phyloP scores from a whole-genome alignment of 23 tunicate genomes.

The Diplosoma virens region DNA sequence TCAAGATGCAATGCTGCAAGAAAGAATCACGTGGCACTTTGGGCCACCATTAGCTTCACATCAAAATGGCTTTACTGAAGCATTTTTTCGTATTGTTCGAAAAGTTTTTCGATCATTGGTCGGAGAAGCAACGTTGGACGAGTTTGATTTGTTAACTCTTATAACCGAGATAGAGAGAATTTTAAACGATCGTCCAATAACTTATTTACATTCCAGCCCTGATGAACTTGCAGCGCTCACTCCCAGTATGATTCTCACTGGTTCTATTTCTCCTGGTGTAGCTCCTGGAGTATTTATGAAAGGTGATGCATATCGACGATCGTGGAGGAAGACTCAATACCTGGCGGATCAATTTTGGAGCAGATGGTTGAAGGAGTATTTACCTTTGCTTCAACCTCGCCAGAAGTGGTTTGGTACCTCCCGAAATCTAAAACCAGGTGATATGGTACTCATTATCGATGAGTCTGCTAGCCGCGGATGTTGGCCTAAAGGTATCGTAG shows the following conservation, averaged over 20 bases:
- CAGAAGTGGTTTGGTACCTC: constrained; percentile 22
- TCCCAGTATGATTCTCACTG: constrained; percentile 18
- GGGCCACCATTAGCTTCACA: too few relatives aligned
- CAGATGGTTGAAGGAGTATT: constrained; percentile 10
- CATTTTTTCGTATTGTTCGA: constrained; percentile 27
- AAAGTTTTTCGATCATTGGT: constrained; percentile 7
- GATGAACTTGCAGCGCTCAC: not conserved
- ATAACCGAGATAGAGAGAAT: not conserved
- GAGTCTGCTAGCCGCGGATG: constrained; percentile 10
- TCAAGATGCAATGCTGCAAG: too few relatives aligned
- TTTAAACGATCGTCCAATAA: constrained; percentile 4
- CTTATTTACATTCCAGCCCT: constrained; percentile 13
- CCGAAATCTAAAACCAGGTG: constrained; percentile 26
- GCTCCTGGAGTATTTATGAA: constrained; percentile 27
- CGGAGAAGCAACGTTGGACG: not conserved
- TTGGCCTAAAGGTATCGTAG: constrained; percentile 41
- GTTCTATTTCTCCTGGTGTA: constrained; percentile 6
- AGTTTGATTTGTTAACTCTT: not conserved
- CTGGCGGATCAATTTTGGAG: constrained; percentile 9
- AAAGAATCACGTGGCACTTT: too few relatives aligned
- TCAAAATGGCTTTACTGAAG: too few relatives aligned
- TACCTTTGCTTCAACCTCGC: constrained; percentile 21
- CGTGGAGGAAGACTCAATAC: constrained; percentile 5
- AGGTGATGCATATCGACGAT: constrained; percentile 28
- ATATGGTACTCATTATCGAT: constrained; percentile 21